A percentile compares a stretch with the other conserved stretches of the same genome.
phyloP scores from a whole-genome alignment of 2,888 invertebrate genomes.

The Diplolepis rosae region DNA sequence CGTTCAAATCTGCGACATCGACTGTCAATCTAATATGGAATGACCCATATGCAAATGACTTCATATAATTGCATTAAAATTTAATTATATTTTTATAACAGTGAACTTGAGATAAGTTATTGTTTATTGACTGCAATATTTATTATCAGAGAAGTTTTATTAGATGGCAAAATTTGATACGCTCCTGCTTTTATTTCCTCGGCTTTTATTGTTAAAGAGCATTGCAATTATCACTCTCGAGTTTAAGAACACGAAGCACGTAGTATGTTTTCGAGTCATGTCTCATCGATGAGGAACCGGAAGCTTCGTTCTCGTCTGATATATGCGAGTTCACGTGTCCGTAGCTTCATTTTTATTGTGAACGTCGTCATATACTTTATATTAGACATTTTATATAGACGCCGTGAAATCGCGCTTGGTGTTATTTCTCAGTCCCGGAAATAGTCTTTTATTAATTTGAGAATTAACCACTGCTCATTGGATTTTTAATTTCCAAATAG shows the following conservation, averaged over 20 bases:
- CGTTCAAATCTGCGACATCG: too few species aligned
- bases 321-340: constrained; percentile 1
- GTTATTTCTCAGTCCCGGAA: constrained; percentile 13
- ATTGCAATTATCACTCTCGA: constrained; percentile 8
- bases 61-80: too few species aligned
- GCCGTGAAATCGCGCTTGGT: constrained; percentile 3
- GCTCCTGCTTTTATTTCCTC: neutral
- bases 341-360: neutral
- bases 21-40: too few species aligned
- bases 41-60: too few species aligned
- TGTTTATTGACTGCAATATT: too few species aligned
- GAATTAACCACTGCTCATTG: too few species aligned
- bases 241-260: constrained; percentile 1
- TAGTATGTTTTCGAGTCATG: constrained; percentile 11
- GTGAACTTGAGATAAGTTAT: too few species aligned
- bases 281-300: constrained; percentile 27
- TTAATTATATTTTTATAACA: too few species aligned
- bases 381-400: neutral
- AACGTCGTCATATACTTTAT: neutral
- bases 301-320: constrained; percentile 2
- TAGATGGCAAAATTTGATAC: neutral
- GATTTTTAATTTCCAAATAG: neutral
- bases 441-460: too few species aligned
- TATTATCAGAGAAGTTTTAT: neutral
- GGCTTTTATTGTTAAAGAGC: neutral